Base-by-base conservation (phyloP, 2,113 vertebrate genomes). In the Forbesichthys papilliferus region DNA sequence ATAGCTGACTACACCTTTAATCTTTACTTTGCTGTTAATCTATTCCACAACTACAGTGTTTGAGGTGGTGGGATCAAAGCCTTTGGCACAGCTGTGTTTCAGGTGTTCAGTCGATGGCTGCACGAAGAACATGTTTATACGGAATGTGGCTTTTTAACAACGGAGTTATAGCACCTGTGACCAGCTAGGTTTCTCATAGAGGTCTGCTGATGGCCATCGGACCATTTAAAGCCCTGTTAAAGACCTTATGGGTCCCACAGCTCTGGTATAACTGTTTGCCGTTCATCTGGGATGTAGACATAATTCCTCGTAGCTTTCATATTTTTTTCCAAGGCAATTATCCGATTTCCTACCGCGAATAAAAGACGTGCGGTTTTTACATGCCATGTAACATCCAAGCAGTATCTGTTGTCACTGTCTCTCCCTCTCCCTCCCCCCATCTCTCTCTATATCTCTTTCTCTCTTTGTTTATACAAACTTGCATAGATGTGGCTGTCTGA, bases 251-350 rank as follows among this genome's bases (percentile, higher is more conserved):
- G 36, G 4, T 42, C 36, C 36, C 36, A 42, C 36, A 8, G 36
- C 36, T 42, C 36, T 42, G 36, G 36, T 8, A 76, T 64, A 67
- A 68, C 70, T 70, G 60, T 77, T 53, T 73, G 36, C 73, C 47
- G 66, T 70, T 79, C 74, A 79, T 27, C 49, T 49, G 76, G 69
- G 69, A 48, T 27, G 9, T 48, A 49, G 49, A 14, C 62, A 79
- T 75, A 78, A 80, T 77, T 77, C 69, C 33, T 72, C 46, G n/a
- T 70, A 72, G 73, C 69, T 71, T 65, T 49, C 60, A 71, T 65
- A 27, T 27, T 27, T 64, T 36, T 80, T 70, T 78, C 61, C 66
- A 69, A n/a, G 68, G 61, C 68, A 49, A 68, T 75, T 51, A 75
- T 71, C 36, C 42, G 46, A 20, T 57, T 20, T 20, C 10, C 55